Evolutionary conservation across 1,140 invertebrate genomes (phyloP), one percentile per base, ranked within the genome.

Genomic region (Drosophila kurseongensis): DNA sequence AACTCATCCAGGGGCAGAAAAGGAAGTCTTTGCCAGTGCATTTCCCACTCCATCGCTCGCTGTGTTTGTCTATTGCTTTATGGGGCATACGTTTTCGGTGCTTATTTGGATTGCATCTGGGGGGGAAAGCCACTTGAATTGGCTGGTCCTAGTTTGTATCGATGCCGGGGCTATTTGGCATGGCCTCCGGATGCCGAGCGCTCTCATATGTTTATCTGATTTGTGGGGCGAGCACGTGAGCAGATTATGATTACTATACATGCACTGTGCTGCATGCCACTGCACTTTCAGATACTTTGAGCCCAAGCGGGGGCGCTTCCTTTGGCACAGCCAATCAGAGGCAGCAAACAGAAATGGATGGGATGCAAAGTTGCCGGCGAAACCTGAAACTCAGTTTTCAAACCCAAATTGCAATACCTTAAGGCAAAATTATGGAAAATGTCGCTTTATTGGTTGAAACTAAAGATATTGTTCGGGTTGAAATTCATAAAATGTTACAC

Each of bases 241-340:
- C 69, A 75, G 66, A 78, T 88, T 88, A 86, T 82, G 80, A 84
- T 84, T 85, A 65, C n/a, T n/a, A n/a, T n/a, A n/a, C 83, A 86
- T 47, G 32, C 60, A 58, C 14, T 16, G 23, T 5, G 45, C 18
- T 27, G 45, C 47, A 14, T 48, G 42, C 36, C 52, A 32, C 36
- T 52, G 69, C 45, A 16, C 36, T 35, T 41, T 12, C 54, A 41
- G 32, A 60, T 69, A 41, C 67, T 75, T 66, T 42, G 27, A 58
- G 47, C 41, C 35, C 60, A 42, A 41, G 35, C 41, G 51, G 35
- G 36, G 27, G 54, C 18, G 48, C 51, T 65, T 52, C 55, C 48
- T 18, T 41, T 71, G 51, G 50, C 40, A 45, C 51, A 51, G 45
- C 71, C 69, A 56, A 75, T 75, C 71, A 61, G 56, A 36, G 66